These are phyloP conservation scores for Dicentrarchus labrax DNA, from an alignment of 2,113 vertebrate species.

Conservation along the genomic window DNA sequence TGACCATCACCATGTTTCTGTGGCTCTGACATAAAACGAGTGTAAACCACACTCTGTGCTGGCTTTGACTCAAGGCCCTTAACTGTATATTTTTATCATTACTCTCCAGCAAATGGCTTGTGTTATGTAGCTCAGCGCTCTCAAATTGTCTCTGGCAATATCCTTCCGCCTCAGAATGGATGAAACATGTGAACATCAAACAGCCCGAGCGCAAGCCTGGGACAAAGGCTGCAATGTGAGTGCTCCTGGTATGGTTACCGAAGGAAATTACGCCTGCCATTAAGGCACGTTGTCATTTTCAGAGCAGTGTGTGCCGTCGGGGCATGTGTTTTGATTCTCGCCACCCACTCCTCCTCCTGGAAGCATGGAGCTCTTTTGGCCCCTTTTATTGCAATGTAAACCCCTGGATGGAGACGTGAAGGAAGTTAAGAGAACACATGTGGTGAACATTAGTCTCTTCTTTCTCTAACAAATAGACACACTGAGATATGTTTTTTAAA, in stretches of 20 bases:
- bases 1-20: slow-evolving; percentile 8
- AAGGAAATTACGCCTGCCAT: slow-evolving; percentile 47
- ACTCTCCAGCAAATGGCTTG: slow-evolving; percentile 53
- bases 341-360: slow-evolving; percentile 38
- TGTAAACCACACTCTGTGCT: slow-evolving; percentile 39
- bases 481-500: slow-evolving; percentile 57
- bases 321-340: slow-evolving; percentile 65
- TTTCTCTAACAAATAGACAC: slow-evolving; percentile 62
- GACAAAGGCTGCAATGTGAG: slow-evolving; percentile 50
- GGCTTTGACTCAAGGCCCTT: slow-evolving; percentile 23
- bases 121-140: slow-evolving; percentile 45
- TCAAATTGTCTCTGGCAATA: slow-evolving; percentile 52
- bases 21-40: slow-evolving; percentile 8
- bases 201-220: slow-evolving; percentile 32
- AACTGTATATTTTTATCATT: slow-evolving; percentile 43
- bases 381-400: slow-evolving; percentile 72
- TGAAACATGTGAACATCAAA: slow-evolving; percentile 68
- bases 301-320: slow-evolving; percentile 35
- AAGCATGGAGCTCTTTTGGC: slow-evolving; percentile 64
- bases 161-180: slow-evolving; percentile 43
- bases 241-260: slow-evolving; percentile 37
- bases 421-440: slow-evolving; percentile 64
- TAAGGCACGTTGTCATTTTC: slow-evolving; percentile 52
- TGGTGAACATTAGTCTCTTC: slow-evolving; percentile 73
- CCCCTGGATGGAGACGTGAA: slow-evolving; percentile 60